These are phyloP conservation scores for Phaethon lepturus DNA, from an alignment of 2,113 vertebrate species.

Conservation along the genomic window DNA sequence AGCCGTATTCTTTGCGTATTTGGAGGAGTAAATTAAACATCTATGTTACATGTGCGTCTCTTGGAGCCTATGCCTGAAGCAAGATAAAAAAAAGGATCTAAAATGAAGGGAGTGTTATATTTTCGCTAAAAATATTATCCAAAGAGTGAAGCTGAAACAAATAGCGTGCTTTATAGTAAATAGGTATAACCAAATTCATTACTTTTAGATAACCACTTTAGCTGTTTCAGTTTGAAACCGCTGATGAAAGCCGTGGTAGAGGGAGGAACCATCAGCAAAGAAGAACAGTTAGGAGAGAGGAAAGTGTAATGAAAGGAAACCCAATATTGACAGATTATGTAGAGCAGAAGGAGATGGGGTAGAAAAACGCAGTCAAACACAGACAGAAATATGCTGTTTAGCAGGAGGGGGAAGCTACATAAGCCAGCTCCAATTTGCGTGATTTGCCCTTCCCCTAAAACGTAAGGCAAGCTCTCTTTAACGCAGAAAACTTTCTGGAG, in stretches of 20 bases:
- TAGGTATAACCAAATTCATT: background rate
- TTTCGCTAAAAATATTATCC: background rate
- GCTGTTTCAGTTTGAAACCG: background rate
- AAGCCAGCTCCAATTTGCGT: background rate
- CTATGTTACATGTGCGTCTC: background rate
- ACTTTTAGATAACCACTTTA: background rate
- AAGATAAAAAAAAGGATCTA: background rate
- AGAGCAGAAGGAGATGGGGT: conserved; percentile 35
- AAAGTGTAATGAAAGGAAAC: conserved; percentile 25
- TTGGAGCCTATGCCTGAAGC: background rate
- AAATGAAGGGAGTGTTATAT: background rate
- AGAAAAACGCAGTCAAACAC: background rate
- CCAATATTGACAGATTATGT: conserved; percentile 29
- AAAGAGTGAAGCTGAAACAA: background rate
- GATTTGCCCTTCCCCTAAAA: background rate
- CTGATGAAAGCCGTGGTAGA: background rate
- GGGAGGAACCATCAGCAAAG: background rate
- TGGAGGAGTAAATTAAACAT: background rate
- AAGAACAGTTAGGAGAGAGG: background rate
- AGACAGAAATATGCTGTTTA: conserved; percentile 32
- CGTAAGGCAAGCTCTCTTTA: background rate
- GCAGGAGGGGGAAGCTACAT: background rate
- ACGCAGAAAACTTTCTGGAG: background rate
- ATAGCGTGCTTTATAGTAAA: background rate
- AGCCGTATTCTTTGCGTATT: background rate